A percentile compares a stretch with the other conserved stretches of the same genome.
Conservation (phyloP, 2,888 invertebrate genomes). For the Acleris holmiana region DNA sequence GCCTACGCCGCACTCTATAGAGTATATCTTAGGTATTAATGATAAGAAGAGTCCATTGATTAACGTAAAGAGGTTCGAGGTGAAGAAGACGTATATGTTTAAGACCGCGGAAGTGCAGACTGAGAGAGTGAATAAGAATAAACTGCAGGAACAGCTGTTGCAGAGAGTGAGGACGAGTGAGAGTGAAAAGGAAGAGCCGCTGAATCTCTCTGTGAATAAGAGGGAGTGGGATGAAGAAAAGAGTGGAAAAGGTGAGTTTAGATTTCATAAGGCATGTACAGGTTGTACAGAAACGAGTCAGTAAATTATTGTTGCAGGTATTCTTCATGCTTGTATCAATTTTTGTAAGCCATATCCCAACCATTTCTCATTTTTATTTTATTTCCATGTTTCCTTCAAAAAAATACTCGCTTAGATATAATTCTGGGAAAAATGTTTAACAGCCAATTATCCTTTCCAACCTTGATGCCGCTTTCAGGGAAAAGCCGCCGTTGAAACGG, state of each 20-base stretch:
- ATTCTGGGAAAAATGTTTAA: too few species aligned
- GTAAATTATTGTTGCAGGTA: too few species aligned
- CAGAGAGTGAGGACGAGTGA: conserved; percentile 72
- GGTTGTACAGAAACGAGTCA: too few species aligned
- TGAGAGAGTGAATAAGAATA: conserved; percentile 67
- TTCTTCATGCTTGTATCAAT: too few species aligned
- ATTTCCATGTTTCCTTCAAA: too few species aligned
- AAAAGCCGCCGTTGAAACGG: too few species aligned
- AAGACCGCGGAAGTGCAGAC: conserved; percentile 74
- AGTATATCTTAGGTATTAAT: conserved; percentile 91
- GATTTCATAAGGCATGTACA: neutral
- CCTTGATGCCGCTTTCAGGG: too few species aligned
- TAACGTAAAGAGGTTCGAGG: conserved; percentile 68
- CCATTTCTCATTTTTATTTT: too few species aligned
- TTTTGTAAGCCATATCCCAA: too few species aligned
- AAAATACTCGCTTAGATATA: too few species aligned
- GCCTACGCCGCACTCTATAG: conserved; percentile 94
- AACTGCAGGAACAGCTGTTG: conserved; percentile 73
- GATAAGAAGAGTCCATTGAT: conserved; percentile 62
- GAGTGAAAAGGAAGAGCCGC: conserved; percentile 79
- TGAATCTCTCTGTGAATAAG: conserved; percentile 85
- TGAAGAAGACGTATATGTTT: conserved; percentile 50
- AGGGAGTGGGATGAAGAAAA: conserved; percentile 72
- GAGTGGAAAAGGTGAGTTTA: conserved; percentile 63
- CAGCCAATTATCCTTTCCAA: too few species aligned